Conservation (phyloP, 2,113 vertebrate genomes). For the Grammomys surdaster region DNA sequence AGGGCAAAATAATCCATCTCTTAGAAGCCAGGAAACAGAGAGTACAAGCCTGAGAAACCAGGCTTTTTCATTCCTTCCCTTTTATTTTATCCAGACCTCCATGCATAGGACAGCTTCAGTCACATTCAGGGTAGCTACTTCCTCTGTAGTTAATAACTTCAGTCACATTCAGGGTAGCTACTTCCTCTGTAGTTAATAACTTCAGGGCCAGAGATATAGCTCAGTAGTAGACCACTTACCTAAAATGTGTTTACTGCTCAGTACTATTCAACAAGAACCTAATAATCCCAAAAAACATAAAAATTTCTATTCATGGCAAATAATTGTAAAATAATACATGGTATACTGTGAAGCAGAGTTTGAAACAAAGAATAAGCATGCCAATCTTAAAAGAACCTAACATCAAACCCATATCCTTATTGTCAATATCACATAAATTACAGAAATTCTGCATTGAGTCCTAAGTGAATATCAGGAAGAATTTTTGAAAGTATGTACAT, state of each 20-base stretch:
- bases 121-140: not conserved
- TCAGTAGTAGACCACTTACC: not conserved
- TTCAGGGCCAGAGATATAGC: not conserved
- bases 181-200: not conserved
- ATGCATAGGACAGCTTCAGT: not conserved
- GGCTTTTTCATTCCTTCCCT: not conserved
- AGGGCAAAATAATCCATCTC: not conserved
- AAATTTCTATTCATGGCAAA: not conserved
- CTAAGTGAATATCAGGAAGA: not conserved
- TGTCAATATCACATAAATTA: not conserved
- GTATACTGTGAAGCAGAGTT: not conserved
- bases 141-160: not conserved
- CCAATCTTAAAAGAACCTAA: not conserved
- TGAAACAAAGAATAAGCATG: not conserved
- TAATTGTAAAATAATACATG: constrained; percentile 8
- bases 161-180: not conserved
- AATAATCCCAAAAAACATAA: not conserved
- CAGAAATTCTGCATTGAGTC: not conserved
- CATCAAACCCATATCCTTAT: not conserved
- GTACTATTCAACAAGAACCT: not conserved
- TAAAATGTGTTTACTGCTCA: not conserved
- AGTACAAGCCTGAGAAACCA: no score
- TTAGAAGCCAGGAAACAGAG: not conserved
- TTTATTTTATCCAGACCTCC: not conserved
- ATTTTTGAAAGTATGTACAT: not conserved